A percentile compares a stretch with the other conserved stretches of the same genome.
Conservation (phyloP, 92 coral and sea anemone species). For the Porites cylindrica region DNA sequence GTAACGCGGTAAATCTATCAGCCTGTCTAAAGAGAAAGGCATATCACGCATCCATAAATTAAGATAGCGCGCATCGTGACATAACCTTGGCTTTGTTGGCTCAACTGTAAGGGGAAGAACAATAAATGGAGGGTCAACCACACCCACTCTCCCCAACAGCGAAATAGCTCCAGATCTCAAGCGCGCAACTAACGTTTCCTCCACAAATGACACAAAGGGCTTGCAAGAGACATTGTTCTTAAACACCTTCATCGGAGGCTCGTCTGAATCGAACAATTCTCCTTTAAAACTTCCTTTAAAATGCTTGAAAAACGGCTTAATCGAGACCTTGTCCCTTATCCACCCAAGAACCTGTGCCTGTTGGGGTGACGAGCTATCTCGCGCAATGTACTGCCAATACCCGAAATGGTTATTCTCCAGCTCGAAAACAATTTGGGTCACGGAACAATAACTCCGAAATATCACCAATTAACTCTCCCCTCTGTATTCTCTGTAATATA, state of each 20-base stretch:
- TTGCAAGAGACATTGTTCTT: background rate
- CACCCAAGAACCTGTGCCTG: slow-evolving; percentile 24
- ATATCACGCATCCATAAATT: slow-evolving; percentile 45
- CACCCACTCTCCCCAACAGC: slow-evolving; percentile 42
- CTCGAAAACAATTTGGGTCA: slow-evolving; percentile 18
- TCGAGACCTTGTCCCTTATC: slow-evolving; percentile 20
- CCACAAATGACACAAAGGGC: slow-evolving; percentile 3
- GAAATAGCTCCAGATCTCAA: background rate
- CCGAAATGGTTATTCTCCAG: slow-evolving; percentile 12
- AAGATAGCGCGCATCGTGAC: slow-evolving; percentile 20
- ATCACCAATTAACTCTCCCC: slow-evolving; percentile 5
- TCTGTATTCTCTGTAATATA: background rate
- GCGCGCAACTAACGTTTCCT: background rate
- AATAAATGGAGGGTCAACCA: slow-evolving; percentile 42
- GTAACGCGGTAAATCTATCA: slow-evolving; percentile 40
- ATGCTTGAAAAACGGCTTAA: slow-evolving; percentile 23
- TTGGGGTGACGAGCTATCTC: slow-evolving; percentile 13
- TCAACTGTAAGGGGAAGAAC: slow-evolving; percentile 57
- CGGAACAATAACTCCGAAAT: background rate
- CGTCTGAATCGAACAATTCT: slow-evolving; percentile 33
- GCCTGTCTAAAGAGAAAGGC: slow-evolving; percentile 23
- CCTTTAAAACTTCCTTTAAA: slow-evolving; percentile 52
- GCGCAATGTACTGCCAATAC: slow-evolving; percentile 9
- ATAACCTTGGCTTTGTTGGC: slow-evolving; percentile 51
- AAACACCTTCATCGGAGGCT: slow-evolving; percentile 23